These are phyloP conservation scores for Eristalis intricaria DNA, from an alignment of 2,888 invertebrate genomes.

Conservation along the genomic window DNA sequence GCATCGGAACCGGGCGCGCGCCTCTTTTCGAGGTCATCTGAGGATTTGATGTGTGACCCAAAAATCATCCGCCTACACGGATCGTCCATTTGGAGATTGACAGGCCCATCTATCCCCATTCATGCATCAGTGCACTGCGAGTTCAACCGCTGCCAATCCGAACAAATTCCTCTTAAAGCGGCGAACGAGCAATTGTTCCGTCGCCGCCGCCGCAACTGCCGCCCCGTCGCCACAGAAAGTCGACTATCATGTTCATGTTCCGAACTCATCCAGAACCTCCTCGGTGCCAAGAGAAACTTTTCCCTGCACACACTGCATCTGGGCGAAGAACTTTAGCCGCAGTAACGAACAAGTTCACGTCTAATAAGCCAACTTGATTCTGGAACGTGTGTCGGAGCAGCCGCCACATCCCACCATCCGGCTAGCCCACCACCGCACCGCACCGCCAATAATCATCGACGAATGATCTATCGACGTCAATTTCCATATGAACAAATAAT, in stretches of 20 bases:
- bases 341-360: slow-evolving; percentile 65
- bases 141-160: slow-evolving; percentile 62
- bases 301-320: slow-evolving; percentile 14
- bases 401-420: slow-evolving; percentile 25
- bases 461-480: slow-evolving; percentile 72
- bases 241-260: slow-evolving; percentile 47
- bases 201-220: background rate
- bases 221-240: slow-evolving; percentile 55
- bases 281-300: slow-evolving; percentile 19
- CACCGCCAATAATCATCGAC: slow-evolving; percentile 63
- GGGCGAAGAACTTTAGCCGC: slow-evolving; percentile 14
- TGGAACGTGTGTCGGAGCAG: slow-evolving; percentile 22
- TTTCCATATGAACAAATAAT: slow-evolving; percentile 72
- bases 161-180: slow-evolving; percentile 53
- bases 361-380: slow-evolving; percentile 69
- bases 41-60: slow-evolving; percentile 65
- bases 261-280: slow-evolving; percentile 4
- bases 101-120: slow-evolving; percentile 52
- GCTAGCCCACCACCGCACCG: no score
- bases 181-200: slow-evolving; percentile 66
- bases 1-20: slow-evolving; percentile 8
- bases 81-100: slow-evolving; percentile 63
- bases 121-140: slow-evolving; percentile 51
- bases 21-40: slow-evolving; percentile 58
- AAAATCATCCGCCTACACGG: slow-evolving; percentile 61